Percentiles rank a stretch among this genome's conserved stretches.
These are phyloP conservation scores for Philypnodon macrostomus DNA, from an alignment of 2,797 vertebrate genomes.

Conservation along the genomic window DNA sequence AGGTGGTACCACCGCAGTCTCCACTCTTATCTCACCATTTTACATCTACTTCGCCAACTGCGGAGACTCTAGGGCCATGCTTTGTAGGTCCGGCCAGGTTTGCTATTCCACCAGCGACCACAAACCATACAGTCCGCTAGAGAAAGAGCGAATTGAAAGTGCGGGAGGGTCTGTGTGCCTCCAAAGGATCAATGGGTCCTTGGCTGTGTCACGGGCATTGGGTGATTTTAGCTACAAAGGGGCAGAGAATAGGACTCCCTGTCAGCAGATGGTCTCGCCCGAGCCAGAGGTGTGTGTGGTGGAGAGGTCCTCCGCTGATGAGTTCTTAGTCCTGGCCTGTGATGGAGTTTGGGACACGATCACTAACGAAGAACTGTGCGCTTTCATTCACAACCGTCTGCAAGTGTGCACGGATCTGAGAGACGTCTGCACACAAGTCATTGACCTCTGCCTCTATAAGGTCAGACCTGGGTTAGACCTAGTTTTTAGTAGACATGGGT, in stretches of 20 bases:
- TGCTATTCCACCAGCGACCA: conserved; percentile 84
- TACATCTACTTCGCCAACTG: conserved; percentile 83
- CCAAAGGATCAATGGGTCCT: conserved; percentile 81
- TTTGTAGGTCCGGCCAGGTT: conserved; percentile 73
- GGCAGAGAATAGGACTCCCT: conserved; percentile 72
- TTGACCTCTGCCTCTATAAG: conserved; percentile 85
- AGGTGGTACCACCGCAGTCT: conserved; percentile 73
- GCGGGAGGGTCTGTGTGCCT: conserved; percentile 79
- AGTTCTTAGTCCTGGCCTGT: conserved; percentile 84
- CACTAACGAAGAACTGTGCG: conserved; percentile 77
- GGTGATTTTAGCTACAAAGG: conserved; percentile 86
- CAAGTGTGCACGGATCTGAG: conserved; percentile 77
- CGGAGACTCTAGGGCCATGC: conserved; percentile 78
- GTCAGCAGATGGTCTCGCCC: conserved; percentile 82
- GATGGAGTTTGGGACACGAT: conserved; percentile 85
- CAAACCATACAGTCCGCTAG: conserved; percentile 78
- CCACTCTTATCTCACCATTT: conserved; percentile 73
- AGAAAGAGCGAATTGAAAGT: conserved; percentile 81
- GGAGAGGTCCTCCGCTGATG: conserved; percentile 75
- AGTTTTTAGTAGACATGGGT: too few relatives aligned
- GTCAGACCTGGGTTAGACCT: too few relatives aligned
- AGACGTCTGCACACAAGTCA: conserved; percentile 80
- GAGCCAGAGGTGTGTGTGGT: conserved; percentile 82
- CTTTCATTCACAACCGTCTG: conserved; percentile 80
- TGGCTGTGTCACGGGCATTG: conserved; percentile 83